These are phyloP conservation scores for Bombus cullumanus DNA, from an alignment of 1,140 invertebrate species.

Conservation along the genomic window DNA sequence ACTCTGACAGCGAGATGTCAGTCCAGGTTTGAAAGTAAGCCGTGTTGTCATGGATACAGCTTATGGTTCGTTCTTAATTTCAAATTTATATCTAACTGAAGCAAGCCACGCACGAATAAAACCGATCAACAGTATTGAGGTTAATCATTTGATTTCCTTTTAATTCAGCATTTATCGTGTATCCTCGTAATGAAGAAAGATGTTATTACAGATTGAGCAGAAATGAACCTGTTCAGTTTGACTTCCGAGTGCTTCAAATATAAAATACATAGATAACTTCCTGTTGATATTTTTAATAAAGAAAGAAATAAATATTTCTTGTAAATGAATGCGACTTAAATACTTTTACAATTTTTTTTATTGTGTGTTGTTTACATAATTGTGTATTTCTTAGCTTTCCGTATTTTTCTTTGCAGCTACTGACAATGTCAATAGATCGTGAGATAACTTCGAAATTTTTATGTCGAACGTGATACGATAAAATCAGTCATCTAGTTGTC, in stretches of 20 bases:
- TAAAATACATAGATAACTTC: not conserved
- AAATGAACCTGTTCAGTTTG: not conserved
- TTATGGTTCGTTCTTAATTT: not conserved
- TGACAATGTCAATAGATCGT: not conserved
- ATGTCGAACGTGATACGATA: conserved; percentile 20
- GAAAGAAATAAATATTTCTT: not conserved
- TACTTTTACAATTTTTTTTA: conserved; percentile 31
- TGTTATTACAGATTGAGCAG: too few relatives aligned
- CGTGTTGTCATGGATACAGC: conserved; percentile 53
- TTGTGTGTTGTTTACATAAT: conserved; percentile 8
- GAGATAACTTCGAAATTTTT: not conserved
- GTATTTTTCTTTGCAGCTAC: not conserved
- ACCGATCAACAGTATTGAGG: not conserved
- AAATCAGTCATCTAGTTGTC: conserved; percentile 11
- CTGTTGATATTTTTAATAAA: not conserved
- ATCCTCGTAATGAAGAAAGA: too few relatives aligned
- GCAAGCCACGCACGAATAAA: not conserved
- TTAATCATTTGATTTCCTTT: not conserved
- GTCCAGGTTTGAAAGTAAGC: not conserved
- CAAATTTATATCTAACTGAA: not conserved
- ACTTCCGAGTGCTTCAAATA: not conserved
- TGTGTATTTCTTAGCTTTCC: not conserved
- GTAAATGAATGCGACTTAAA: not conserved
- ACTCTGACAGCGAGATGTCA: conserved; percentile 29
- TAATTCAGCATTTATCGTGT: not conserved